A percentile compares a stretch with the other conserved stretches of the same genome.
Evolutionary conservation across 2,888 invertebrate species (phyloP).

Genomic region (Calameuta filiformis): DNA sequence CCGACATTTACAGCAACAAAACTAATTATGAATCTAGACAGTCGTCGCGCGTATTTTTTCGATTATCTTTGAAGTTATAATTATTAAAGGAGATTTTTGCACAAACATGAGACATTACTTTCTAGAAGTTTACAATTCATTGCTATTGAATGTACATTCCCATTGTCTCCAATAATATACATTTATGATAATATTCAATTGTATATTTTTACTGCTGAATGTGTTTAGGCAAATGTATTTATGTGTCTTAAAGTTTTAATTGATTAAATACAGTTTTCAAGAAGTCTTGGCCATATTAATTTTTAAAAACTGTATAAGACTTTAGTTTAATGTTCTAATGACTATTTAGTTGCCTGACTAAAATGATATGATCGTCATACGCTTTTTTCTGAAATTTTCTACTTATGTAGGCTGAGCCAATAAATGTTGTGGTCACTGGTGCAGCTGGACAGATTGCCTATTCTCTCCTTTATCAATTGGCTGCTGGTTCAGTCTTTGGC

Average conservation of each 20-base stretch:
- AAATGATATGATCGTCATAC: not conserved
- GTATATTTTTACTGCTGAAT: not conserved
- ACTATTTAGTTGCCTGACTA: not conserved
- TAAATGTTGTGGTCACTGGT: constrained; percentile 95
- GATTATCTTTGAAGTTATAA: not conserved
- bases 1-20: not conserved
- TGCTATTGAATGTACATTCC: not conserved
- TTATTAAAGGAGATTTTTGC: not conserved
- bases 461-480: constrained; percentile 93
- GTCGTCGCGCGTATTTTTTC: not conserved
- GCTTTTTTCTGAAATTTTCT: not conserved
- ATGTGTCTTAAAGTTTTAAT: no score
- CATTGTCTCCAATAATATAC: not conserved
- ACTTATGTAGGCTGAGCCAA: constrained; percentile 76
- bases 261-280: no score
- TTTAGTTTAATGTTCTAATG: not conserved
- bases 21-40: not conserved
- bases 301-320: not conserved
- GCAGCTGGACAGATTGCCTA: constrained; percentile 99
- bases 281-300: not conserved
- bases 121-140: not conserved
- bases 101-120: not conserved
- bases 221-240: no score
- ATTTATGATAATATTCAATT: not conserved
- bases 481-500: constrained; percentile 96